Base-by-base conservation (phyloP, 1,140 invertebrate genomes). In the Calliopsis andreniformis region DNA sequence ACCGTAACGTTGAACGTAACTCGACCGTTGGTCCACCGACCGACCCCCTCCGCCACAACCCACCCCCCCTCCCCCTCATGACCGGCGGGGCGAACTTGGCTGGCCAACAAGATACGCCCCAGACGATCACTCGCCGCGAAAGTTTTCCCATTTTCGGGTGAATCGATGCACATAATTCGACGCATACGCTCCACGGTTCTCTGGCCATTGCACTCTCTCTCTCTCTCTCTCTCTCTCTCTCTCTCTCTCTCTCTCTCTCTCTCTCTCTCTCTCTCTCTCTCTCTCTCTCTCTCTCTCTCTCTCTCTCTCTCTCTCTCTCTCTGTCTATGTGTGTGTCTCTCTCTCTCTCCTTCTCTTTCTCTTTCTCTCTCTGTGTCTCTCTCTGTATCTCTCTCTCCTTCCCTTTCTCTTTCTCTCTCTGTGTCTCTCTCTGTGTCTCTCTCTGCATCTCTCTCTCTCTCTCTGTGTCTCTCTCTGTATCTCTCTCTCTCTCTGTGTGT, bases 151-250 rank as follows among this genome's bases (percentile, higher is more conserved):
- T 89, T 90, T 88, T 82, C 80, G 80, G 71, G 87, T 87, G 89
- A 90, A 91, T 86, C 88, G 88, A 89, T 86, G 90, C 90, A 85
- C 87, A 84, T 90, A 90, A 90, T 90, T 89, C 85, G 86, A 88
- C 82, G 87, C 85, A 86, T 85, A 84, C 83, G 83, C 58, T 77
- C 47, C 47, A 30, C 43, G 55, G 30, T 75, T 47, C 70, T n/a
- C n/a, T n/a, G n/a, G n/a, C n/a, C 49, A 23, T 16, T 67, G 35
- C 42, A 32, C 42, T 16, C 23, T 10, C 43, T 28, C 14, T 18
- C 16, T 2, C n/a, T 20, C 8, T 32, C 20, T 0, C 16, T 5
- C 5, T 12, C 4, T 20, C n/a, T n/a, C 42, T 16, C 23, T 10
- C 43, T 28, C 14, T 18, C 16, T 2, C n/a, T 20, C 8, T 32